These are phyloP conservation scores for Cryptotermes secundus DNA, from an alignment of 1,140 invertebrate species.

Conservation along the genomic window DNA sequence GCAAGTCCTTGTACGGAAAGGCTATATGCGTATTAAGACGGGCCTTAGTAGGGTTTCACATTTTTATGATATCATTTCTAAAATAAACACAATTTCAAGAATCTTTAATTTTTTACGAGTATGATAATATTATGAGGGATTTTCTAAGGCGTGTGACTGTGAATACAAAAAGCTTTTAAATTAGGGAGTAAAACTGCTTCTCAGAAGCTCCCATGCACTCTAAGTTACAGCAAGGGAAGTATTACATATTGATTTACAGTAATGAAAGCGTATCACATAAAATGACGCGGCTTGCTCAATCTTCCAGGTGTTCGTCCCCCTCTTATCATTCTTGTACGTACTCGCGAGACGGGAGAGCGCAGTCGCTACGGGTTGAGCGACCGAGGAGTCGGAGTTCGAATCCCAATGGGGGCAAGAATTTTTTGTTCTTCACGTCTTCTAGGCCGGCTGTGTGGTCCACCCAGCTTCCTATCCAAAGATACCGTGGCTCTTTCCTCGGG, in stretches of 20 bases:
- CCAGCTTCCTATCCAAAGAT: too few species aligned
- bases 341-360: too few species aligned
- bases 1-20: neutral
- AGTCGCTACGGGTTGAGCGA: too few species aligned
- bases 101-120: neutral
- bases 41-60: neutral
- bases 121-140: neutral
- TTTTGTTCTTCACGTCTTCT: too few species aligned
- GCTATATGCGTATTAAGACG: neutral
- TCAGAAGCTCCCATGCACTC: neutral
- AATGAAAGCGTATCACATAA: neutral
- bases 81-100: constrained; percentile 8
- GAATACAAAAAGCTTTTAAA: constrained; percentile 3
- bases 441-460: too few species aligned
- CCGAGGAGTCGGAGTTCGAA: too few species aligned
- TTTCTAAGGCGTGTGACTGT: neutral
- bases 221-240: neutral
- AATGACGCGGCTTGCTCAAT: too few species aligned
- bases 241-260: neutral
- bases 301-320: too few species aligned
- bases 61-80: constrained; percentile 10
- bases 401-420: too few species aligned
- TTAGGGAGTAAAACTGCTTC: neutral
- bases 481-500: too few species aligned
- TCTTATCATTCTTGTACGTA: too few species aligned